These are phyloP conservation scores for Ficedula albicollis DNA, from an alignment of 2,797 vertebrate species.

Conservation along the genomic window DNA sequence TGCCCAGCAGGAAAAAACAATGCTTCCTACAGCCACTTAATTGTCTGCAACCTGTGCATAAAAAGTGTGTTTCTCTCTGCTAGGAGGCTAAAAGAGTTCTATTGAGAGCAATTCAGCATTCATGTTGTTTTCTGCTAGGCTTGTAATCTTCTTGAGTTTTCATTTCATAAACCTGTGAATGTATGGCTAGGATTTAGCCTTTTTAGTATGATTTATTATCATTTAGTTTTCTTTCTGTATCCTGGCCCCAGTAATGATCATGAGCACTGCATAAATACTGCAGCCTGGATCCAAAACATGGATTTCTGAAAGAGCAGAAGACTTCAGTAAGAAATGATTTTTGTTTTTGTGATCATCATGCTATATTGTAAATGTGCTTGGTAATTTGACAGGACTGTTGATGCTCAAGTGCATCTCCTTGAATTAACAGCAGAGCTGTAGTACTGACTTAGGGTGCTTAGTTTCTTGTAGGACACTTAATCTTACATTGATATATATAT, in stretches of 20 bases:
- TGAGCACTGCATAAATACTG: not conserved
- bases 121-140: not conserved
- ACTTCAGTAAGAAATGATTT: not conserved
- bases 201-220: not conserved
- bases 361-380: accelerated
- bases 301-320: not conserved
- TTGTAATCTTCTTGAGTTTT: not conserved
- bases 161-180: not conserved
- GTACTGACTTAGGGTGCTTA: not conserved
- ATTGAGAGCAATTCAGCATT: not conserved
- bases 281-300: not conserved
- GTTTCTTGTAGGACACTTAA: not conserved
- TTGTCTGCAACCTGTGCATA: not conserved
- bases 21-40: not conserved
- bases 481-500: not conserved
- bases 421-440: not conserved
- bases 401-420: not conserved
- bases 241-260: not conserved
- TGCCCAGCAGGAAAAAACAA: not conserved
- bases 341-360: not conserved
- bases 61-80: not conserved
- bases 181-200: not conserved
- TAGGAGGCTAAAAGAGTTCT: not conserved
- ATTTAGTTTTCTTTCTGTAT: not conserved
- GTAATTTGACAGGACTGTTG: not conserved